A percentile compares a stretch with the other conserved stretches of the same genome.
phyloP scores from a whole-genome alignment of 2,113 vertebrate genomes.

The Serilophus lunatus region DNA sequence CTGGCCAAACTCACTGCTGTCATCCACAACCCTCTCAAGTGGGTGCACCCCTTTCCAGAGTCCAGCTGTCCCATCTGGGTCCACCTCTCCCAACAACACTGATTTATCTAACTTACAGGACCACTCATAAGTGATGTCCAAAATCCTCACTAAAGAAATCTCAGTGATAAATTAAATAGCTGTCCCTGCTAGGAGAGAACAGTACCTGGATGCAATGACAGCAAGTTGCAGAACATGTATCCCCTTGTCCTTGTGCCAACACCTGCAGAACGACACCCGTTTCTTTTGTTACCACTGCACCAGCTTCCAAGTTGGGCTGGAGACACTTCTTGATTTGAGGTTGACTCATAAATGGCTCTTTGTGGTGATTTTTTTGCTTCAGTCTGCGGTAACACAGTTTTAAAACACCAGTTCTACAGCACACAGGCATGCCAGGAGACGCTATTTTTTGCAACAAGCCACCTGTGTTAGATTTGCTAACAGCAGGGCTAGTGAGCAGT shows the following conservation, averaged over 20 bases:
- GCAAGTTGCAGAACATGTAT: background rate
- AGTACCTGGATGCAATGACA: background rate
- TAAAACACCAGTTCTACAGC: background rate
- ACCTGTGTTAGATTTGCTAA: background rate
- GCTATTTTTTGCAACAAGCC: background rate
- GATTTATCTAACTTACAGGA: background rate
- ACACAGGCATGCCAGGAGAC: background rate
- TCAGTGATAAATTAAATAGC: background rate
- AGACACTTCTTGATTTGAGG: background rate
- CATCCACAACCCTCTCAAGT: background rate
- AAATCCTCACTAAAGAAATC: background rate
- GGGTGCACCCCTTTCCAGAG: background rate
- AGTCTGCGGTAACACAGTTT: background rate
- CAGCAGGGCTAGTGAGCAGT: background rate
- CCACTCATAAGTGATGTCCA: background rate
- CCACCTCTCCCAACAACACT: background rate
- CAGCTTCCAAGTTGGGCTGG: background rate
- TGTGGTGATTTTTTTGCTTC: background rate
- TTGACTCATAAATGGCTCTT: background rate
- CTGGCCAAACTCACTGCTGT: background rate
- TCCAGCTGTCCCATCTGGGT: background rate
- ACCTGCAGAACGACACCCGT: background rate
- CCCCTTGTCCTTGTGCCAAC: background rate
- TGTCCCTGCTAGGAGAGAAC: background rate
- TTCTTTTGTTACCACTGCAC: background rate